These are phyloP conservation scores for Rhinopithecus roxellana DNA, from an alignment of 2,113 vertebrate genomes.

Conservation along the genomic window DNA sequence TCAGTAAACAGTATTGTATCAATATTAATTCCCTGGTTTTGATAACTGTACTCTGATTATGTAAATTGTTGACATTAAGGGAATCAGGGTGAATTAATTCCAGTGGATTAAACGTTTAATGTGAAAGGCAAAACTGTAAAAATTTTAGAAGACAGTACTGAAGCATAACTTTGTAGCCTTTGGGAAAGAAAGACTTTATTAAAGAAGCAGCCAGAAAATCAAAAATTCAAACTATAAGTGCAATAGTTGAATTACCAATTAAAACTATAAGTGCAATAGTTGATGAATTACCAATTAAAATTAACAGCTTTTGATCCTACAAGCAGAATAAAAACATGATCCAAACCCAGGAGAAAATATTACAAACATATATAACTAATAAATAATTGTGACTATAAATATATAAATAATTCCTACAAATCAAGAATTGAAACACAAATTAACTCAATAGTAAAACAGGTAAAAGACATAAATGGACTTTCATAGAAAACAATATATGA, in stretches of 20 bases:
- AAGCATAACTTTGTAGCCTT: not conserved
- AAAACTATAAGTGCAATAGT: not conserved
- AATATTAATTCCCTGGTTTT: not conserved
- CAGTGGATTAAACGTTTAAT: not conserved
- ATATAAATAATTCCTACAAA: not conserved
- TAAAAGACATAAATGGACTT: not conserved
- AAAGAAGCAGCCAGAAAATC: not conserved
- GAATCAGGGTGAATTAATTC: not conserved
- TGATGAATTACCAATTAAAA: not conserved
- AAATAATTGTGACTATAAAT: not conserved
- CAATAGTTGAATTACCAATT: not conserved
- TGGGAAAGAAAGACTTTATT: not conserved
- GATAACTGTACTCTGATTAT: not conserved
- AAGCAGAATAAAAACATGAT: not conserved
- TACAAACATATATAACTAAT: not conserved
- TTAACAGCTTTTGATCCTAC: not conserved
- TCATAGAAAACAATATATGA: not conserved
- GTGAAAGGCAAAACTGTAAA: not conserved
- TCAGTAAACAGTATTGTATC: not conserved
- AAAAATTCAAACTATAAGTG: not conserved
- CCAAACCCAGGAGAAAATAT: not conserved
- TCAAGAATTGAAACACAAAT: not conserved
- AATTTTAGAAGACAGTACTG: not conserved
- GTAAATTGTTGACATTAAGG: not conserved
- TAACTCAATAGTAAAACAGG: not conserved